phyloP scores from a whole-genome alignment of 2,113 vertebrate genomes.

The Pelmatolapia mariae region DNA sequence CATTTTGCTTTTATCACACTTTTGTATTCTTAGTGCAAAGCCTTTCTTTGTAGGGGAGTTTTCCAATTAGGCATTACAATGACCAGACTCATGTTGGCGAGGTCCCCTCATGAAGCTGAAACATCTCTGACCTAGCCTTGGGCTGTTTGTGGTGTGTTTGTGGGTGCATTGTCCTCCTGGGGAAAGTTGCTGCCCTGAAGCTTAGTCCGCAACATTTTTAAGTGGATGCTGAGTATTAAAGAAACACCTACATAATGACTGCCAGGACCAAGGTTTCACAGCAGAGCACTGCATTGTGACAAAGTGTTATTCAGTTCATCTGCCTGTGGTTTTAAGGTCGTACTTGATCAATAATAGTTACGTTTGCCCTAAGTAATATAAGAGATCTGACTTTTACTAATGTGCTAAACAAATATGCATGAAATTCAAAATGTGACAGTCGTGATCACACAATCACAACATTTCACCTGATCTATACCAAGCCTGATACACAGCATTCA shows the following conservation, averaged over 20 bases:
- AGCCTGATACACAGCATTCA: not conserved
- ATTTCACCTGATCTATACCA: not conserved
- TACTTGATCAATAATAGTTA: not conserved
- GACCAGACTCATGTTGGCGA: not conserved
- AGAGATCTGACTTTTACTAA: not conserved
- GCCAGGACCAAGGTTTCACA: not conserved
- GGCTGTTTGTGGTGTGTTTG: not conserved
- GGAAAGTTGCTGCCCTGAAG: not conserved
- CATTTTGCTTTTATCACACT: not conserved
- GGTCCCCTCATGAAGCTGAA: not conserved
- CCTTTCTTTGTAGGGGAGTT: not conserved
- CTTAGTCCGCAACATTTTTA: not conserved
- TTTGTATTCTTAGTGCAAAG: not conserved
- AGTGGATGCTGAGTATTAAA: not conserved
- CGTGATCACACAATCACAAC: not conserved
- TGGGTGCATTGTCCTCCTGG: not conserved
- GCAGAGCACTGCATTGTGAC: not conserved
- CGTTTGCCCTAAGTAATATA: not conserved
- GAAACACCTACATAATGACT: not conserved
- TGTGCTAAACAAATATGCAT: not conserved
- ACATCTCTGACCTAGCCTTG: not conserved
- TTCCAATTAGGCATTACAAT: not conserved
- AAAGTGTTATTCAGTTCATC: not conserved
- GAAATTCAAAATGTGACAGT: not conserved
- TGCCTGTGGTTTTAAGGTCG: not conserved